A percentile compares a stretch with the other conserved stretches of the same genome.
Evolutionary conservation across 2,888 invertebrate genomes (phyloP).

Genomic region (Aquatica leii): DNA sequence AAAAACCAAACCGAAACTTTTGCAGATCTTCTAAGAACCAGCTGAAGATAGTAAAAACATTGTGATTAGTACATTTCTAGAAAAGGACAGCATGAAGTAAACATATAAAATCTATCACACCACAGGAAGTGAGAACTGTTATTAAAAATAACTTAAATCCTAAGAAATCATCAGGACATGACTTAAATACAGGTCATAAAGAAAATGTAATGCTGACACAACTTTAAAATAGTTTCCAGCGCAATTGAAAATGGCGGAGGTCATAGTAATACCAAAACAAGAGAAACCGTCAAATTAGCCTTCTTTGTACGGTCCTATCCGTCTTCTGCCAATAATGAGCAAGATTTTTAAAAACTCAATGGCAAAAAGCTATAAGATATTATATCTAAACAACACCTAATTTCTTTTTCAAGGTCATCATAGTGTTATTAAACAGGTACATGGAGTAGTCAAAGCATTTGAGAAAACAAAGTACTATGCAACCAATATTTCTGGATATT

Average conservation of each 20-base stretch:
- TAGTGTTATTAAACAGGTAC: slow-evolving; percentile 2
- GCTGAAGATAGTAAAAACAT: too few relatives aligned
- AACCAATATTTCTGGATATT: slow-evolving; percentile 7
- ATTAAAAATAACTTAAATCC: slow-evolving; percentile 15
- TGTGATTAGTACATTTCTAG: slow-evolving; percentile 8
- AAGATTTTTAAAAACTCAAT: slow-evolving; percentile 4
- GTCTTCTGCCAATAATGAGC: neutral
- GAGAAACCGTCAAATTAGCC: neutral
- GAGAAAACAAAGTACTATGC: neutral
- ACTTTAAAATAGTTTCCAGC: neutral
- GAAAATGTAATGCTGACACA: neutral
- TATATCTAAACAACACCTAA: neutral
- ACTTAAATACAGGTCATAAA: neutral
- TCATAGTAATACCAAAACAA: slow-evolving; percentile 1
- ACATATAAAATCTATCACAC: too few relatives aligned
- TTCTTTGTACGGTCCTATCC: too few relatives aligned
- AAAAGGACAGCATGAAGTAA: too few relatives aligned
- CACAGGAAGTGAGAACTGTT: slow-evolving; percentile 4
- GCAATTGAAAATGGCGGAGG: neutral
- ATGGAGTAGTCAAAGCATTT: neutral
- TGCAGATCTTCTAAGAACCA: slow-evolving; percentile 7
- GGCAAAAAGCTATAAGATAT: neutral
- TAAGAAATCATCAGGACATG: slow-evolving; percentile 11
- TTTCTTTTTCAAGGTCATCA: neutral
- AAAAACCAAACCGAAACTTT: neutral